These are phyloP conservation scores for Perizoma affinitatum DNA, from an alignment of 2,888 invertebrate species.

Conservation along the genomic window DNA sequence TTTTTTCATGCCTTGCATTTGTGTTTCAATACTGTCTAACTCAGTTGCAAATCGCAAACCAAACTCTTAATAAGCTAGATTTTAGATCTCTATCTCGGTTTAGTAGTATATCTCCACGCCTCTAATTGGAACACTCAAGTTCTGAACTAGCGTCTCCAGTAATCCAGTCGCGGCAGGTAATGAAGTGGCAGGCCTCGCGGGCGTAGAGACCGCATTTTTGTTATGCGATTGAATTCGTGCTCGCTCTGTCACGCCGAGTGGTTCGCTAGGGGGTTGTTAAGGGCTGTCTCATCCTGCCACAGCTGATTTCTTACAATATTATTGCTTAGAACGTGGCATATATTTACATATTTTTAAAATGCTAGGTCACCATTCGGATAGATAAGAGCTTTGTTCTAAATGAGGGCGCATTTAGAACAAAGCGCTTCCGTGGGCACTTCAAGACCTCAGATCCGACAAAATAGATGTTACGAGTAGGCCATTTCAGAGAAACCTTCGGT, in stretches of 20 bases:
- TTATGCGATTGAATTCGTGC: slow-evolving; percentile 47
- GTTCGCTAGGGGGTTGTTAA: slow-evolving; percentile 12
- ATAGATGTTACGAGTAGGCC: no score
- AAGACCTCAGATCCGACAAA: no score
- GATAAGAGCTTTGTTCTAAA: no score
- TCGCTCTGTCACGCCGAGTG: slow-evolving; percentile 35
- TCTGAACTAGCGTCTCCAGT: slow-evolving; percentile 31
- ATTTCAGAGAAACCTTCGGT: no score
- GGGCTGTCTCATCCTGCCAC: slow-evolving; percentile 1
- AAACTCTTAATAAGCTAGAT: background rate
- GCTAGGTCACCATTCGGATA: no score
- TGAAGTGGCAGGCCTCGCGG: background rate
- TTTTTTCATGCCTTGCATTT: no score
- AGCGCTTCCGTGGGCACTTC: no score
- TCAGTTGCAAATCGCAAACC: no score
- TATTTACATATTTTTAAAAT: background rate
- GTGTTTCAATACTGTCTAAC: no score
- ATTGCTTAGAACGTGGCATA: no score
- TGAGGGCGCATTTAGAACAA: no score
- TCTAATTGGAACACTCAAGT: slow-evolving; percentile 26
- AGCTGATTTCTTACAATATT: no score
- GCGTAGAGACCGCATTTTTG: slow-evolving; percentile 39
- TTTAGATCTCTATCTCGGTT: background rate
- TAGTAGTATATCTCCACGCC: slow-evolving; percentile 10
- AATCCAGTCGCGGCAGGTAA: slow-evolving; percentile 33